A percentile compares a stretch with the other conserved stretches of the same genome.
Evolutionary conservation across 1,140 invertebrate species (phyloP).

Genomic region (Cepaea nemoralis): DNA sequence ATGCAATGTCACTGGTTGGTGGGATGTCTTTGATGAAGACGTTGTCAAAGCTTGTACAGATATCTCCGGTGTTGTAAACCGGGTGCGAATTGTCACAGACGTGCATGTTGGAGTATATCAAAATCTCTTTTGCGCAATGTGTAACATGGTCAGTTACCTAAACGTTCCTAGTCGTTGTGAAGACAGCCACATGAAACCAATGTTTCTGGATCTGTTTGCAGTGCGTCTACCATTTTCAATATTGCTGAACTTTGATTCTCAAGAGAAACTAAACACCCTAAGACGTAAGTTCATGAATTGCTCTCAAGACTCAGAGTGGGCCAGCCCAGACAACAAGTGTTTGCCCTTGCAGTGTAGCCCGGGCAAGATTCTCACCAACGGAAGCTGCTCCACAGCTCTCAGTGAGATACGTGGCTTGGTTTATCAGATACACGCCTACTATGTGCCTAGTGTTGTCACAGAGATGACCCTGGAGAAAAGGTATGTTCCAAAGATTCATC

Average conservation of each 20-base stretch:
- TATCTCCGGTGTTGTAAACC: background rate
- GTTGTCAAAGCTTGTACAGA: background rate
- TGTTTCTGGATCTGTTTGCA: too few species aligned
- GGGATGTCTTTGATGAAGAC: background rate
- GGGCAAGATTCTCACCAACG: background rate
- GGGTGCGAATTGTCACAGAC: background rate
- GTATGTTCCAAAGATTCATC: background rate
- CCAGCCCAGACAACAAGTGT: background rate
- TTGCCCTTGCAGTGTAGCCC: background rate
- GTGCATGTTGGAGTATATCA: too few species aligned
- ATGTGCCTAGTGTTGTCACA: background rate
- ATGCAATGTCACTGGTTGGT: background rate
- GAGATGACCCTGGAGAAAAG: background rate
- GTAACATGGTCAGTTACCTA: background rate
- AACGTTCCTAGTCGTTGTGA: background rate
- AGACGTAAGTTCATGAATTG: background rate
- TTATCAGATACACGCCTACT: background rate
- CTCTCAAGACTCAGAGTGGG: background rate
- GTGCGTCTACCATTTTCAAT: background rate
- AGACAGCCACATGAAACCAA: too few species aligned
- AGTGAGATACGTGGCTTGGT: background rate
- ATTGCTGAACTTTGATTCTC: background rate
- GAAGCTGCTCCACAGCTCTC: background rate
- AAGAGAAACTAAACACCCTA: background rate
- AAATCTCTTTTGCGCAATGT: slow-evolving; percentile 1